Base-by-base conservation (phyloP, 2,888 invertebrate species). In the Amiota communis region DNA sequence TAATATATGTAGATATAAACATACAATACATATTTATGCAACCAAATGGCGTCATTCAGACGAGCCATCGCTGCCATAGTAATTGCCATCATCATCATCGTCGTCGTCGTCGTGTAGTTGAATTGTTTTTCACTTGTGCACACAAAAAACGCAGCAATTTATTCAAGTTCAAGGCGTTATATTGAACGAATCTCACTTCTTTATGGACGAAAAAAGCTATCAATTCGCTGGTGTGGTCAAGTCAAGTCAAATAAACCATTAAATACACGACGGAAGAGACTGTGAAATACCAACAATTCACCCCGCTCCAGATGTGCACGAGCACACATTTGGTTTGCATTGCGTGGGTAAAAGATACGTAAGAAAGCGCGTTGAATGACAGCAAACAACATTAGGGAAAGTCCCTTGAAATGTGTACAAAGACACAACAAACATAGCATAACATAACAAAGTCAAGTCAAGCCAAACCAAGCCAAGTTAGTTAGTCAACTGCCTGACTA, bases 131-230 rank as follows among this genome's bases (percentile, higher is more conserved):
- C 15, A 15, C 48, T 36, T 36, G 36, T 36, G 36, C 36, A 36
- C 36, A 36, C 36, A 36, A 36, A 36, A 36, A 36, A 15, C 47
- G 47, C 48, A 15, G 47, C 10, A 65, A 47, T 47, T 36, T 65
- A 47, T 47, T 65, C 64, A 65, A 65, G 64, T 65, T 65, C 64
- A 65, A 65, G 64, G 64, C 48, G 48, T 36, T 15, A 8, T 48
- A 48, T 36, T 36, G 36, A 36, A 36, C 36, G 36, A 36, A 36
- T 36, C 36, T 36, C 36, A 36, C 36, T 36, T 2, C 36, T 36
- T 4, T 36, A 36, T 36, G 36, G 47, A 17, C 57, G 15, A 15
- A 57, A 57, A 15, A 15, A 17, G 48, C 63, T 8, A 46, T 12
- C 15, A 64, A 36, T 36, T 36, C 36, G 36, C 36, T 36, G 36